Percentiles rank a stretch among this genome's conserved stretches.
Evolutionary conservation across 2,113 vertebrate species (phyloP).

Genomic region (Morone saxatilis): DNA sequence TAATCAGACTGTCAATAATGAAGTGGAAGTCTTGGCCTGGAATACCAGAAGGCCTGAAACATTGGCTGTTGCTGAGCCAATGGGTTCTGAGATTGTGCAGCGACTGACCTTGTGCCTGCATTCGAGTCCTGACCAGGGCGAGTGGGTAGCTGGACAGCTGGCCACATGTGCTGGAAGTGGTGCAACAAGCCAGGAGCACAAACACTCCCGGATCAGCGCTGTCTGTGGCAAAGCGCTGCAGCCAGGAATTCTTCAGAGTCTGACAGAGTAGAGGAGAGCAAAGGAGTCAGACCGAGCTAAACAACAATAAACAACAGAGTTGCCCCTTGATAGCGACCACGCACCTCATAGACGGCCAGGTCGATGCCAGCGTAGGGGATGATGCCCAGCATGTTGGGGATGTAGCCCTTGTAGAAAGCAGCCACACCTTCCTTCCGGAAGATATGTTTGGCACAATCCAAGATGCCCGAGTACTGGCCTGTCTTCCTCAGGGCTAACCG

Average conservation of each 20-base stretch:
- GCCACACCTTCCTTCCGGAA: conserved; percentile 88
- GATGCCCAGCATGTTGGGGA: conserved; percentile 97
- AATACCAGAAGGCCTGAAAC: too few relatives aligned
- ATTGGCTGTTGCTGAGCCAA: too few relatives aligned
- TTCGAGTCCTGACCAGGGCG: conserved; percentile 95
- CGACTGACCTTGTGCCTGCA: conserved; percentile 95
- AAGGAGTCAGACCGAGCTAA: not conserved
- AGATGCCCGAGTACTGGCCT: conserved; percentile 91
- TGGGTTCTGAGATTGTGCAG: not conserved
- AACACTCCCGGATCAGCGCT: conserved; percentile 94
- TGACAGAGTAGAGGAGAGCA: conserved; percentile 57
- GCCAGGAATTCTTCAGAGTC: conserved; percentile 95
- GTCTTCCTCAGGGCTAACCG: conserved; percentile 93
- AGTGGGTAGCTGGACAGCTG: conserved; percentile 96
- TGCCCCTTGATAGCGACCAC: not conserved
- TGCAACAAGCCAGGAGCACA: conserved; percentile 94
- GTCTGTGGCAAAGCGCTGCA: conserved; percentile 91
- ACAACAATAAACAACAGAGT: not conserved
- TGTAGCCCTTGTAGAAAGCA: conserved; percentile 96
- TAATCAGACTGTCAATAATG: too few relatives aligned
- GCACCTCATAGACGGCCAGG: conserved; percentile 96
- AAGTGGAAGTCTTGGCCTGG: too few relatives aligned
- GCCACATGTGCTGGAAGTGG: conserved; percentile 96
- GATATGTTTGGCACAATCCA: conserved; percentile 91
- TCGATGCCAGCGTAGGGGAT: conserved; percentile 98